Percentiles rank a stretch among this genome's conserved stretches.
Conservation (phyloP, 1,140 invertebrate genomes). For the Panulirus ornatus region DNA sequence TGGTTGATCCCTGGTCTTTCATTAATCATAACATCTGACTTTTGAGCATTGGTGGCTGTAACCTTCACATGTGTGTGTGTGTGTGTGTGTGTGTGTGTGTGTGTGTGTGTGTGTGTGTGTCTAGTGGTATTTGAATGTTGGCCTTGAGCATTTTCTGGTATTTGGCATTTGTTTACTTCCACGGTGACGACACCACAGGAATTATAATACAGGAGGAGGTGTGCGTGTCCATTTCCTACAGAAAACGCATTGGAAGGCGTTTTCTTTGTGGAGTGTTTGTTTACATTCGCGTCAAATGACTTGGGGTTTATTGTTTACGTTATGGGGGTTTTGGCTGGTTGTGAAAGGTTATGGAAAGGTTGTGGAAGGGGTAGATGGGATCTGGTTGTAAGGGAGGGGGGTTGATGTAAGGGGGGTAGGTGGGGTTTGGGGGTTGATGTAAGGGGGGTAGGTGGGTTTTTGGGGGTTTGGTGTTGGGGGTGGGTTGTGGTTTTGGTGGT, state of each 20-base stretch:
- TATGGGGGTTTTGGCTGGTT: no score
- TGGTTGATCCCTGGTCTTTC: not conserved
- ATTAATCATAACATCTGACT: not conserved
- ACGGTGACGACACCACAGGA: not conserved
- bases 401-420: no score
- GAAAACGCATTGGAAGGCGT: not conserved
- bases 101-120: no score
- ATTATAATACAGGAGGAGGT: not conserved
- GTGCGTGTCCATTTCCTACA: not conserved
- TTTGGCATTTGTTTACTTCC: not conserved
- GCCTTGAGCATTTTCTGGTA: not conserved
- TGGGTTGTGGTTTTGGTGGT: no score
- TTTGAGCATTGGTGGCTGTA: no score
- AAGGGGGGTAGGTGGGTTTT: no score
- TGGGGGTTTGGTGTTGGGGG: no score
- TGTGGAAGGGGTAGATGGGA: no score
- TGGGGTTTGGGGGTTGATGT: no score
- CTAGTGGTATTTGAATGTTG: not conserved
- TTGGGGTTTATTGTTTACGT: not conserved
- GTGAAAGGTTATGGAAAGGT: no score
- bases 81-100: conserved; percentile 20
- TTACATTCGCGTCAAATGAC: not conserved
- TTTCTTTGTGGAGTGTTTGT: not conserved
- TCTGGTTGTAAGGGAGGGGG: no score
- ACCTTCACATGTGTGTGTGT: conserved; percentile 9